These are phyloP conservation scores for Apomyelois bistriatella DNA, from an alignment of 2,888 invertebrate genomes.

Conservation along the genomic window DNA sequence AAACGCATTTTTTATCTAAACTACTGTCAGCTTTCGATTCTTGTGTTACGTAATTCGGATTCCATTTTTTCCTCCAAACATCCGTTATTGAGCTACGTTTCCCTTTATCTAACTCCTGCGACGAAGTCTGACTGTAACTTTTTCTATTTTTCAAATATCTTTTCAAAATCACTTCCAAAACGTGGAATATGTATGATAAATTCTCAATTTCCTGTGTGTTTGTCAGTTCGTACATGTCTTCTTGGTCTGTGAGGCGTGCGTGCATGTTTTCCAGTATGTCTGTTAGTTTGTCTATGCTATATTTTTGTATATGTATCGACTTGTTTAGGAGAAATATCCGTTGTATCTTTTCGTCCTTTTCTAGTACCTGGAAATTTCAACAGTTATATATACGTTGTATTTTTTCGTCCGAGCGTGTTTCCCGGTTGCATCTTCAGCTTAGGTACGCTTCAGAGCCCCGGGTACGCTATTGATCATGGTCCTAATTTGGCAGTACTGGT, in stretches of 20 bases:
- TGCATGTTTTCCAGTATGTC: conserved; percentile 37
- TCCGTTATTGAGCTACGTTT: conserved; percentile 53
- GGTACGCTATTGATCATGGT: too few relatives aligned
- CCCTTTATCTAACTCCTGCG: conserved; percentile 15
- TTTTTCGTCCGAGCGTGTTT: too few relatives aligned
- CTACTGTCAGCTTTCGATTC: conserved; percentile 27
- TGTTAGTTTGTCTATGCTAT: conserved; percentile 51
- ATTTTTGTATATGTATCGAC: conserved; percentile 54
- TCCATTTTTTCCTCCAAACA: conserved; percentile 65
- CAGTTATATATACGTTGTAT: too few relatives aligned
- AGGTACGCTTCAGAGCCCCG: too few relatives aligned
- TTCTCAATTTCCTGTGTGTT: conserved; percentile 48
- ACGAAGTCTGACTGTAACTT: conserved; percentile 23
- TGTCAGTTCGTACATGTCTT: conserved; percentile 39
- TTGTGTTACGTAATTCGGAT: conserved; percentile 34
- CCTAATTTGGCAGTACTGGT: too few relatives aligned
- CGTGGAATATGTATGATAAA: conserved; percentile 48
- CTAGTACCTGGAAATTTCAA: conserved; percentile 44
- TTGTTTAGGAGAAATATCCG: conserved; percentile 50
- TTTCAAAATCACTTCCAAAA: conserved; percentile 49
- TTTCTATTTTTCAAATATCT: conserved; percentile 35
- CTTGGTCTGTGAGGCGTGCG: conserved; percentile 28
- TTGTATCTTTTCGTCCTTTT: conserved; percentile 50
- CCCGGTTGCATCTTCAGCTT: too few relatives aligned
- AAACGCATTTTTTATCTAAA: conserved; percentile 36